Conservation (phyloP, 2,888 invertebrate species). For the Plemyria rubiginata region DNA sequence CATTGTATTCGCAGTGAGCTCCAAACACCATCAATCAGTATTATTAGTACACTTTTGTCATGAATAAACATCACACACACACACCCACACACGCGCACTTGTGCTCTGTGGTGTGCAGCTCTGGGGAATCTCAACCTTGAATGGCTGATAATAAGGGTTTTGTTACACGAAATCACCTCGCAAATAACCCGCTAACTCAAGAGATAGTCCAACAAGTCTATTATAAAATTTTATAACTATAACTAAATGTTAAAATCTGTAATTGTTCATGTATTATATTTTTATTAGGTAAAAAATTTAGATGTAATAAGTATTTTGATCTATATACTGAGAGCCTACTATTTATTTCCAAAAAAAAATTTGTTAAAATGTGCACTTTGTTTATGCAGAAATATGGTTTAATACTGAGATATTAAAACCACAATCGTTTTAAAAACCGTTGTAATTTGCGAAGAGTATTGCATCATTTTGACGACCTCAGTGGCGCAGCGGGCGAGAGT, state of each 20-base stretch:
- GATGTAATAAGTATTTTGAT: no score
- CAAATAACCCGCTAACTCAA: no score
- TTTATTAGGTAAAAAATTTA: no score
- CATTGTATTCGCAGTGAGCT: conserved; percentile 22
- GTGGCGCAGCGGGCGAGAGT: no score
- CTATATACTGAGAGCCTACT: no score
- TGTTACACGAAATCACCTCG: neutral
- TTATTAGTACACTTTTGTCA: conserved; percentile 23
- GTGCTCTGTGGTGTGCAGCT: neutral
- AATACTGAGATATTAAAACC: neutral
- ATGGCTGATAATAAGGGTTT: neutral
- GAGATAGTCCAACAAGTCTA: no score
- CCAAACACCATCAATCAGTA: conserved; percentile 28
- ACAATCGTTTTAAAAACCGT: neutral
- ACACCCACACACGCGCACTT: conserved; percentile 9
- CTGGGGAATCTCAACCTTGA: conserved; percentile 14
- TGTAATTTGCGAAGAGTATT: conserved; percentile 2
- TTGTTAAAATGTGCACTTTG: neutral
- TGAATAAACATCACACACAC: conserved; percentile 25
- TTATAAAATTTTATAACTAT: no score
- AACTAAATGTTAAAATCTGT: no score
- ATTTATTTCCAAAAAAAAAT: no score
- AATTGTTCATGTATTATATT: no score
- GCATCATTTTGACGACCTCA: no score
- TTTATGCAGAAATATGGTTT: neutral